phyloP scores from a whole-genome alignment of 1,140 invertebrate genomes.

The Amphibalanus amphitrite region DNA sequence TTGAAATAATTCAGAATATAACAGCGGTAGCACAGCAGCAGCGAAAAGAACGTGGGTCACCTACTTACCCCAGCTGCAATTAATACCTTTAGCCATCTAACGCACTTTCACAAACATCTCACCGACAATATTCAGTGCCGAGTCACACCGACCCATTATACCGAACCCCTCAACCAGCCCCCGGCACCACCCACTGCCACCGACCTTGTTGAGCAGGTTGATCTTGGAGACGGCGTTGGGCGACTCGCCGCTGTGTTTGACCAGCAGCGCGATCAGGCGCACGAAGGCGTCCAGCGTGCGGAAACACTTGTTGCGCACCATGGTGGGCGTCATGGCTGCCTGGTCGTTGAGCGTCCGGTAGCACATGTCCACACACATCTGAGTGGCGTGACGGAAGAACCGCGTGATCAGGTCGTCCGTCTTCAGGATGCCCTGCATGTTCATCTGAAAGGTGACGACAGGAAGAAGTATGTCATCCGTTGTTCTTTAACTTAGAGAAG shows the following conservation, averaged over 20 bases:
- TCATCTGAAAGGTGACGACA: slow-evolving; percentile 53
- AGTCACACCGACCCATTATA: no score
- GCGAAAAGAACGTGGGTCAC: no score
- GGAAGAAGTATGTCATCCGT: no score
- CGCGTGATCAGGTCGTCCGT: slow-evolving; percentile 92
- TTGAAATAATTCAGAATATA: no score
- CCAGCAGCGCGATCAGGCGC: slow-evolving; percentile 76
- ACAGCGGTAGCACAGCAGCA: no score
- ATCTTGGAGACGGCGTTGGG: slow-evolving; percentile 84
- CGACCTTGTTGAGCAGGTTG: slow-evolving; percentile 86
- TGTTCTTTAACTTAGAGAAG: no score
- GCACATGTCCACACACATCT: slow-evolving; percentile 90
- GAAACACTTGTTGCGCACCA: slow-evolving; percentile 79
- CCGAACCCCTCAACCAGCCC: no score
- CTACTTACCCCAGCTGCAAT: no score
- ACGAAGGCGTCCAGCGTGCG: slow-evolving; percentile 91
- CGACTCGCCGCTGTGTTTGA: slow-evolving; percentile 78
- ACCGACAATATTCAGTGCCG: no score
- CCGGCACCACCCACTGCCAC: no score
- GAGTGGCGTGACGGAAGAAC: slow-evolving; percentile 91
- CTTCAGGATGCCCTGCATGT: slow-evolving; percentile 86
- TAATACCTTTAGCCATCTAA: no score
- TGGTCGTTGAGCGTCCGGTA: slow-evolving; percentile 54
- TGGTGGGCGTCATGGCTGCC: slow-evolving; percentile 27
- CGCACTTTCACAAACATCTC: no score